These are phyloP conservation scores for Speoplatyrhinus poulsoni DNA, from an alignment of 2,113 vertebrate genomes.

Conservation along the genomic window DNA sequence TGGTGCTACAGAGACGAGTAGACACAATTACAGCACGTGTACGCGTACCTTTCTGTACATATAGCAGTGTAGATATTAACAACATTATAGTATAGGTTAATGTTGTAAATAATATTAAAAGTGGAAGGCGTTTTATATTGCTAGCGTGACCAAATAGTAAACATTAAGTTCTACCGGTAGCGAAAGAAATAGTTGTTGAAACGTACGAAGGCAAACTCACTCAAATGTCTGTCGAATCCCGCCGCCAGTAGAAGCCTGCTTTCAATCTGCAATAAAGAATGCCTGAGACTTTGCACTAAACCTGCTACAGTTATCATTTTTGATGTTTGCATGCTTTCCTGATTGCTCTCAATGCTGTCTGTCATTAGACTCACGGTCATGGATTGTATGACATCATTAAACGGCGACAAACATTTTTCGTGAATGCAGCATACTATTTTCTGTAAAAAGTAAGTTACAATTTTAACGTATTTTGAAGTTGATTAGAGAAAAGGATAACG, in stretches of 20 bases:
- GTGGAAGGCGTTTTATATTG: background rate
- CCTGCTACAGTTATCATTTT: constrained; percentile 57
- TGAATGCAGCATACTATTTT: too few species aligned
- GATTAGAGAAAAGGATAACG: too few species aligned
- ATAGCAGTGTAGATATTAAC: too few species aligned
- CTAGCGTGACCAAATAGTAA: background rate
- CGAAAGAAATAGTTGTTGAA: background rate
- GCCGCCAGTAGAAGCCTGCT: constrained; percentile 59
- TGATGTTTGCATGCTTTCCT: background rate
- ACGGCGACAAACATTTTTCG: constrained; percentile 33
- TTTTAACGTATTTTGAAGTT: too few species aligned
- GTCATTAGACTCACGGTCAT: constrained; percentile 52
- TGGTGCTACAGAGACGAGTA: constrained; percentile 70
- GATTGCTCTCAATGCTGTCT: constrained; percentile 3
- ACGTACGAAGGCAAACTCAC: constrained; percentile 51
- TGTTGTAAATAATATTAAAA: background rate
- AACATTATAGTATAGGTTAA: background rate
- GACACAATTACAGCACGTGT: background rate
- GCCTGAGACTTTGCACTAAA: constrained; percentile 62
- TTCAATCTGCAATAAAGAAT: constrained; percentile 67
- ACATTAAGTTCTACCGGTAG: background rate
- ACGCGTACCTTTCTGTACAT: too few species aligned
- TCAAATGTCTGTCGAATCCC: constrained; percentile 62
- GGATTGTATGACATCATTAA: constrained; percentile 28
- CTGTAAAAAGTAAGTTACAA: too few species aligned